phyloP scores from a whole-genome alignment of 2,113 vertebrate genomes.

The Salvelinus sp. region DNA sequence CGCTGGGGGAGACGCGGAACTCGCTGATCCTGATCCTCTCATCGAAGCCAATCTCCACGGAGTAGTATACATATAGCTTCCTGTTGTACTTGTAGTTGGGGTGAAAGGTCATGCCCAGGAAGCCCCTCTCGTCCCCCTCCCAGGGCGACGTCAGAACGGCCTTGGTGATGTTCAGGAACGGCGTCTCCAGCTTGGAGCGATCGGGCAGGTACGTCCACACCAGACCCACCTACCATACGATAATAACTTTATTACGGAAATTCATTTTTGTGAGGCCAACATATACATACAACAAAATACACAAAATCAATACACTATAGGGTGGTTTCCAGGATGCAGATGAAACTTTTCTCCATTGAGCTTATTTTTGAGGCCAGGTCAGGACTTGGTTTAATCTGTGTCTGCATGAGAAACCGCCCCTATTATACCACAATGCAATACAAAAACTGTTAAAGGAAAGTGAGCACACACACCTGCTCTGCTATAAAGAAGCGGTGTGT shows the following conservation, averaged over 20 bases:
- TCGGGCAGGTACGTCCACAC: conserved; percentile 91
- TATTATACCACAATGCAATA: too few relatives aligned
- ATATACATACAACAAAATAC: too few relatives aligned
- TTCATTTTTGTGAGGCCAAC: too few relatives aligned
- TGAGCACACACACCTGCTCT: conserved; percentile 85
- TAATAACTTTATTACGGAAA: too few relatives aligned
- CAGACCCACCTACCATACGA: conserved; percentile 74
- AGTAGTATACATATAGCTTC: conserved; percentile 93
- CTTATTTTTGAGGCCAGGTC: too few relatives aligned
- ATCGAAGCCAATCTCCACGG: conserved; percentile 79
- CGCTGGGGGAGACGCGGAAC: conserved; percentile 82
- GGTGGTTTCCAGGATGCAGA: too few relatives aligned
- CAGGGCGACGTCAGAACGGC: conserved; percentile 91
- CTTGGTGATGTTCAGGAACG: conserved; percentile 89
- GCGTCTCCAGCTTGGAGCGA: conserved; percentile 78
- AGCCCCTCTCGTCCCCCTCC: conserved; percentile 95
- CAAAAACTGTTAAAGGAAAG: too few relatives aligned
- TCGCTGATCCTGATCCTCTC: conserved; percentile 95
- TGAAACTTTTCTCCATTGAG: too few relatives aligned
- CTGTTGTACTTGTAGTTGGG: conserved; percentile 85
- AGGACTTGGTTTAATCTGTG: too few relatives aligned
- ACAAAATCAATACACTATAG: too few relatives aligned
- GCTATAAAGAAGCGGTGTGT: conserved; percentile 93
- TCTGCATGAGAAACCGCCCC: too few relatives aligned
- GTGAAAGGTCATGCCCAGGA: conserved; percentile 89